Conservation (phyloP, 1,140 invertebrate species). For the Cylas formicarius region DNA sequence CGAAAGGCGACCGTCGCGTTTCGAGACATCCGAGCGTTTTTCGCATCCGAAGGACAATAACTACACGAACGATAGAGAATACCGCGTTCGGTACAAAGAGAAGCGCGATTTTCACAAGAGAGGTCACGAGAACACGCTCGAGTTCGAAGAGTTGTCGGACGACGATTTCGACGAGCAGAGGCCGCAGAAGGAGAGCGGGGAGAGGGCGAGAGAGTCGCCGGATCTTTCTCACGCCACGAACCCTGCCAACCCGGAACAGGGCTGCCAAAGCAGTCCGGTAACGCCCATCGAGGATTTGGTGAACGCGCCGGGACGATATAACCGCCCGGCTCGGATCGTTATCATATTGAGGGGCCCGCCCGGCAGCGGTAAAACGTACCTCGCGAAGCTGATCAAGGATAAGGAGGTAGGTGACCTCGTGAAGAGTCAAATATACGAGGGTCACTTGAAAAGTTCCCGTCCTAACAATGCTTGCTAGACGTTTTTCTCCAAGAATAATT, state of each 20-base stretch:
- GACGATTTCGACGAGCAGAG: conserved; percentile 42
- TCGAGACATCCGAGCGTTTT: no score
- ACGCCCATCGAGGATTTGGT: conserved; percentile 77
- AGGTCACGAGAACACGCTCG: conserved; percentile 7
- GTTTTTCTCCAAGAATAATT: no score
- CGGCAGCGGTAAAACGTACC: conserved; percentile 82
- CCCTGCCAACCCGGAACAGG: conserved; percentile 4
- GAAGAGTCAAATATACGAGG: no score
- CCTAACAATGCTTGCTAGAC: no score
- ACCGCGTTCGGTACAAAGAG: no score
- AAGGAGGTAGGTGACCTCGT: conserved; percentile 49
- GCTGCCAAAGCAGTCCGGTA: conserved; percentile 4
- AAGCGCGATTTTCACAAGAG: no score
- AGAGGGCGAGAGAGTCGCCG: conserved; percentile 2
- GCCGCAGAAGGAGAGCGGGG: conserved; percentile 28
- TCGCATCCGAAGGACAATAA: no score
- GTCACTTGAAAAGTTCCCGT: no score
- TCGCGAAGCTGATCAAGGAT: conserved; percentile 81
- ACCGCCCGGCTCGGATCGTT: conserved; percentile 73
- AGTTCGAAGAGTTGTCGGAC: conserved; percentile 34
- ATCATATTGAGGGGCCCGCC: conserved; percentile 85
- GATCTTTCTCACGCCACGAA: conserved; percentile 13
- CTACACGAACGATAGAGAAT: no score
- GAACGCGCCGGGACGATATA: conserved; percentile 61
- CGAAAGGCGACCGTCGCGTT: no score